These are phyloP conservation scores for Linepithema humile DNA, from an alignment of 1,140 invertebrate species.

Conservation along the genomic window DNA sequence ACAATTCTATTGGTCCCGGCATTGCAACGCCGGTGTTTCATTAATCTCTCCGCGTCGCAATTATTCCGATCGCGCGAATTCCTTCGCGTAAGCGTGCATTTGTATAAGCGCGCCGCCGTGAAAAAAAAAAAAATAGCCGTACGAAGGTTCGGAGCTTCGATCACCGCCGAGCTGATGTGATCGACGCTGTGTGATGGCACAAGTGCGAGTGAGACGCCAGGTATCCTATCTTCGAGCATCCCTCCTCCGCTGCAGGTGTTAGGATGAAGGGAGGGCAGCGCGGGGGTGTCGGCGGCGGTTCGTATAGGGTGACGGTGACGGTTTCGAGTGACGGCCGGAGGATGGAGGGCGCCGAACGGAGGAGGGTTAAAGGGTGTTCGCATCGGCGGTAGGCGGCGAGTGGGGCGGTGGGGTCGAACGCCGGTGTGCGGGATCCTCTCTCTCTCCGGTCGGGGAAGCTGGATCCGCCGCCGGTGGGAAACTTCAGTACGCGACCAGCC, in stretches of 20 bases:
- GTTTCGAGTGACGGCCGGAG: slow-evolving; percentile 65
- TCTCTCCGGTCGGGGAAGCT: slow-evolving; percentile 63
- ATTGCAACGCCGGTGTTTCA: neutral
- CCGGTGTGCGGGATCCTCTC: slow-evolving; percentile 61
- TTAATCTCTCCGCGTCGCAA: neutral
- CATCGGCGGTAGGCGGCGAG: slow-evolving; percentile 62
- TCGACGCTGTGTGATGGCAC: too few species aligned
- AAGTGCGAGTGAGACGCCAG: too few species aligned
- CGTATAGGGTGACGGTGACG: slow-evolving; percentile 64
- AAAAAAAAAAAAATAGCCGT: neutral
- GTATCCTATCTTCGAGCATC: slow-evolving; percentile 7
- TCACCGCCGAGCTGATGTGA: neutral
- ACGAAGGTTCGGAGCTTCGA: neutral
- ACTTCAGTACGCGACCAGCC: slow-evolving; percentile 81
- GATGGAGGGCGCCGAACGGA: slow-evolving; percentile 34
- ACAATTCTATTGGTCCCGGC: too few species aligned
- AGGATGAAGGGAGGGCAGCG: neutral
- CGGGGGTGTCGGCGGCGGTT: slow-evolving; percentile 3
- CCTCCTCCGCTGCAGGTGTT: neutral
- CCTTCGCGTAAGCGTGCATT: neutral
- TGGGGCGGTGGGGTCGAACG: slow-evolving; percentile 68
- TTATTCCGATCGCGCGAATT: neutral
- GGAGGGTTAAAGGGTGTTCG: slow-evolving; percentile 67
- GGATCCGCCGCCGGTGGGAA: slow-evolving; percentile 72
- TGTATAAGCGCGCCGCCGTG: neutral